Conservation (phyloP, 2,113 vertebrate species). For the Seriola quinqueradiata region DNA sequence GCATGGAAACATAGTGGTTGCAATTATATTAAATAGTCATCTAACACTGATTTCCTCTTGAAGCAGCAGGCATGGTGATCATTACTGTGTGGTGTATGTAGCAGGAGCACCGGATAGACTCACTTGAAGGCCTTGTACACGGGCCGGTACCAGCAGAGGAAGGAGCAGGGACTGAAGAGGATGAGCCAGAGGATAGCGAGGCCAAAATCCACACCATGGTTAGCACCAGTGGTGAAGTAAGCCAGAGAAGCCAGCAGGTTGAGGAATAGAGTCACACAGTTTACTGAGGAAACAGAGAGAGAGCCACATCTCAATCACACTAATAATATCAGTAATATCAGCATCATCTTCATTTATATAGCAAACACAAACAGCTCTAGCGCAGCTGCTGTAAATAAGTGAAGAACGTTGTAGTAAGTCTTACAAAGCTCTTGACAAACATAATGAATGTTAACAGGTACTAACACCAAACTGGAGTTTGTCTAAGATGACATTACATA, state of each 20-base stretch:
- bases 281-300: slow-evolving; percentile 76
- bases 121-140: slow-evolving; percentile 98
- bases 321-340: neutral
- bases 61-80: neutral
- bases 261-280: slow-evolving; percentile 92
- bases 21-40: neutral
- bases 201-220: slow-evolving; percentile 90
- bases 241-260: slow-evolving; percentile 96
- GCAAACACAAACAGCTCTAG: neutral
- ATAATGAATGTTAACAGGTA: no score
- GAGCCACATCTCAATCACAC: neutral
- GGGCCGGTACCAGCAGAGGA: slow-evolving; percentile 97
- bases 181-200: slow-evolving; percentile 95
- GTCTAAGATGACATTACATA: neutral
- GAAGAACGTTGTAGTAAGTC: neutral
- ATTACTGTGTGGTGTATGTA: neutral
- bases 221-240: slow-evolving; percentile 73
- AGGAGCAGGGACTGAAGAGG: slow-evolving; percentile 95
- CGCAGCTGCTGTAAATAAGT: neutral
- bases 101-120: slow-evolving; percentile 58
- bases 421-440: neutral
- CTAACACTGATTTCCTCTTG: neutral
- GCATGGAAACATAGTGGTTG: neutral
- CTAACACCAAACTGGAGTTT: no score
- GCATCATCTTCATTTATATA: neutral